Base-by-base conservation (phyloP, 2,888 invertebrate genomes). In the Dascillus cervinus region DNA sequence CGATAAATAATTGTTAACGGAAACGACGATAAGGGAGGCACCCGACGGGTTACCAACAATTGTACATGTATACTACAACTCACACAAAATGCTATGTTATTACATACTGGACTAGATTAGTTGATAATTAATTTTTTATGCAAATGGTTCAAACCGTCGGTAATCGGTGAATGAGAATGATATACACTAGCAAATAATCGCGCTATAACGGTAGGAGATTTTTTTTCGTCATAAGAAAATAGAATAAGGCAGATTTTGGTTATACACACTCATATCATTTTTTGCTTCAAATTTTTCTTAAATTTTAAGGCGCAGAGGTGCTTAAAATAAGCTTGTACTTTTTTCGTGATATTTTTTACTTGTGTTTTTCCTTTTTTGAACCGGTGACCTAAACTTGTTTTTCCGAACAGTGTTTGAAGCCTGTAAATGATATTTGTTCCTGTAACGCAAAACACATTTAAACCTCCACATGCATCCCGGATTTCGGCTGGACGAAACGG, bases 291-390 rank as follows among this genome's bases (percentile, higher is more conserved):
- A 64, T 61, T 65, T 64, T 72, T n/a, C n/a, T n/a, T n/a, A n/a
- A 70, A 72, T 72, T 73, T 73, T 77, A 77, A 77, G 77, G 77
- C 77, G 77, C 77, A 75, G 75, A 76, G 75, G 76, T 76, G 76
- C 75, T 76, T 70, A 71, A 74, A 75, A 73, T 73, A 75, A 75
- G 75, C 75, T 77, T 77, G 76, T 75, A 75, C 75, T 75, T 73
- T 74, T 73, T 67, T 72, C 70, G 68, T 73, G 73, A 73, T 73
- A 72, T 70, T 60, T 67, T 62, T 55, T n/a, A n/a, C n/a, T 57
- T 50, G 55, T 60, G 52, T 59, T 52, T 59, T 47, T 40, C 31
- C 34, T 29, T 60, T 65, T 66, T 69, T 65, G 69, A 66, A 68
- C 69, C 69, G 69, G 69, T 67, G 67, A 69, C 71, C 71, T 67